Conservation (phyloP, 2,797 vertebrate genomes). For the Cercopithecus hamlyni region DNA sequence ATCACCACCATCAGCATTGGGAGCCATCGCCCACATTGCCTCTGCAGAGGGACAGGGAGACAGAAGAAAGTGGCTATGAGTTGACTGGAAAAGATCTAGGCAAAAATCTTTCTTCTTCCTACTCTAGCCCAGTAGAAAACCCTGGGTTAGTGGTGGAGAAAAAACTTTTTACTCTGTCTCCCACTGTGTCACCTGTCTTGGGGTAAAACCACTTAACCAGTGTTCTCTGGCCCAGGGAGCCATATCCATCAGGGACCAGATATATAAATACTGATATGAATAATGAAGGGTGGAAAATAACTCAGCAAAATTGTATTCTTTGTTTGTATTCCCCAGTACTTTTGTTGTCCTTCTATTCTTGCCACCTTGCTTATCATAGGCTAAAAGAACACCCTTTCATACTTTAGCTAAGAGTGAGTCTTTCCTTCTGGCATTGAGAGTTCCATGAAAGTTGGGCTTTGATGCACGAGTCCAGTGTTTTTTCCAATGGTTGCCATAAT, state of each 20-base stretch:
- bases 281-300: not conserved
- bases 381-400: not conserved
- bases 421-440: not conserved
- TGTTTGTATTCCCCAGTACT: not conserved
- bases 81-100: not conserved
- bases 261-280: not conserved
- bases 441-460: not conserved
- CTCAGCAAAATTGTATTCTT: not conserved
- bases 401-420: not conserved
- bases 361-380: not conserved
- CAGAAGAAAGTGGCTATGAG: constrained; percentile 47
- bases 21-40: constrained; percentile 73
- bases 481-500: not conserved
- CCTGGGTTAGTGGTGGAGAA: not conserved
- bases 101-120: not conserved
- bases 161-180: not conserved
- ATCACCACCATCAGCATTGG: constrained; percentile 73
- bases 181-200: not conserved
- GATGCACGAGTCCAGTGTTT: not conserved
- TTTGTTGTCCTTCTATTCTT: not conserved
- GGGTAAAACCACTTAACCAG: not conserved
- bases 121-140: not conserved
- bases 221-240: not conserved
- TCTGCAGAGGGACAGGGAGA: constrained; percentile 70
- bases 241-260: not conserved